These are phyloP conservation scores for Perca schrenkii DNA, from an alignment of 2,113 vertebrate species.

Conservation along the genomic window DNA sequence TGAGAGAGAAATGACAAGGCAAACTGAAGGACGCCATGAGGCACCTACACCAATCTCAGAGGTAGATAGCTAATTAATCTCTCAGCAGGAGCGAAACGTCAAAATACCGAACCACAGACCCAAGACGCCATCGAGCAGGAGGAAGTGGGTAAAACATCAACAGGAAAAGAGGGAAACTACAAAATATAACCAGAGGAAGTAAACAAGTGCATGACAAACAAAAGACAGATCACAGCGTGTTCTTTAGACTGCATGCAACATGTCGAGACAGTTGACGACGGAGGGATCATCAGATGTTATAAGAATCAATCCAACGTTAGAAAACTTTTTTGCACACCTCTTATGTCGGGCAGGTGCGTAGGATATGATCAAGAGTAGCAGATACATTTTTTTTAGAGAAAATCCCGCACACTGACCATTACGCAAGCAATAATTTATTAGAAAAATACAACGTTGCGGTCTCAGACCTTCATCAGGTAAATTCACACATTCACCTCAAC, in stretches of 20 bases:
- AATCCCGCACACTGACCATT: no score
- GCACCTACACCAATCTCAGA: constrained; percentile 51
- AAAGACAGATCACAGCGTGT: not conserved
- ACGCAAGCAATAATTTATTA: no score
- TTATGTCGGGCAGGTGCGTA: no score
- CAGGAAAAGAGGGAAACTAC: constrained; percentile 28
- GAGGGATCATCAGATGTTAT: not conserved
- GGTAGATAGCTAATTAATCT: constrained; percentile 74
- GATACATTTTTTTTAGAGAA: no score
- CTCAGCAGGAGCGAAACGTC: constrained; percentile 61
- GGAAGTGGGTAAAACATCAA: constrained; percentile 15
- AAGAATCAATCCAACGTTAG: not conserved
- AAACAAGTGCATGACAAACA: constrained; percentile 14
- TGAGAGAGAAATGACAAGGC: constrained; percentile 25
- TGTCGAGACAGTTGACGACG: not conserved
- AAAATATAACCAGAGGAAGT: constrained; percentile 47
- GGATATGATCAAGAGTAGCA: no score
- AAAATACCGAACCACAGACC: constrained; percentile 49
- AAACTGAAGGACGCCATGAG: constrained; percentile 58
- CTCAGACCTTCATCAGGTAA: no score
- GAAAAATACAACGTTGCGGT: no score
- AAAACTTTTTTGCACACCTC: no score
- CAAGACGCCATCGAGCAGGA: constrained; percentile 8
- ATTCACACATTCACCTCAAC: no score
- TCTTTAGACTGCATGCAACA: not conserved